Percentiles rank a stretch among this genome's conserved stretches.
These are phyloP conservation scores for Osedax fenrisi DNA, from an alignment of 2,888 invertebrate species.

Conservation along the genomic window DNA sequence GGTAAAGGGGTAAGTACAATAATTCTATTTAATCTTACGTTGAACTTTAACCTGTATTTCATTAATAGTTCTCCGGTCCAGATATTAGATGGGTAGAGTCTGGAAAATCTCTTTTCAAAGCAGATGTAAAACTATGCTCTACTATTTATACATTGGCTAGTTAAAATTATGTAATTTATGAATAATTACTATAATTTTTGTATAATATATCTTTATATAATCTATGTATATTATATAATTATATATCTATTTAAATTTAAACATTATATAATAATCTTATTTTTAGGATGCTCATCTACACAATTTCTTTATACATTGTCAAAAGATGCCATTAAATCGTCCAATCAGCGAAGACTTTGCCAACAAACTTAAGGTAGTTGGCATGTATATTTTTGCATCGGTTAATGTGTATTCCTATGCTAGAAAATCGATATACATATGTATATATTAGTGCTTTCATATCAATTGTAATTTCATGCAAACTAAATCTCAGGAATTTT, in stretches of 20 bases:
- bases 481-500: too few species aligned
- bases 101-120: conserved; percentile 73
- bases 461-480: too few species aligned
- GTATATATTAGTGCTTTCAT: too few species aligned
- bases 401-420: too few species aligned
- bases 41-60: background rate
- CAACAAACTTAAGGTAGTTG: conserved; percentile 46
- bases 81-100: conserved; percentile 87
- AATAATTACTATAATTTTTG: background rate
- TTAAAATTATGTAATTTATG: too few species aligned
- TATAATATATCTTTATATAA: too few species aligned
- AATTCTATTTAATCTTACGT: too few species aligned
- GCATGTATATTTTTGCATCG: too few species aligned
- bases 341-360: conserved; percentile 40
- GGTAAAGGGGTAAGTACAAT: conserved; percentile 63
- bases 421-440: too few species aligned
- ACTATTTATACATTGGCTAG: conserved; percentile 67
- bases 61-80: conserved; percentile 55
- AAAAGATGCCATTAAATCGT: conserved; percentile 61
- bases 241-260: background rate
- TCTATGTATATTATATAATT: too few species aligned
- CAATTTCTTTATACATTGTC: conserved; percentile 73
- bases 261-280: conserved; percentile 4
- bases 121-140: conserved; percentile 71
- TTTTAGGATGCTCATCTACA: conserved; percentile 68